phyloP scores from a whole-genome alignment of 37 sponge, comb jelly and placozoan species.

The Spongilla lacustris region DNA sequence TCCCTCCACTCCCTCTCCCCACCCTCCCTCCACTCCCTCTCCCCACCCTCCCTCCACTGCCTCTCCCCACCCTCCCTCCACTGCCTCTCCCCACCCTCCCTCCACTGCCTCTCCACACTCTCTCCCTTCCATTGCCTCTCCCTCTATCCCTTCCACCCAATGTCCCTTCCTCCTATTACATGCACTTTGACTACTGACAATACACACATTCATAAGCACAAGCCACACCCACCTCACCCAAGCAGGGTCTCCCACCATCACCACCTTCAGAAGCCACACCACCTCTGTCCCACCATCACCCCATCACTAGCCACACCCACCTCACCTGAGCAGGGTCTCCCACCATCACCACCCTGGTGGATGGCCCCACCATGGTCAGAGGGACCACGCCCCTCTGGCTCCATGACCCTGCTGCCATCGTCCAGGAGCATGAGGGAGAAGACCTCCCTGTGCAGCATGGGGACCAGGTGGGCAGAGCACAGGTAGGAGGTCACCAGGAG shows the following conservation, averaged over 20 bases:
- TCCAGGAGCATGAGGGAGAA: conserved; percentile 72
- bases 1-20: no score
- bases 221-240: conserved; percentile 27
- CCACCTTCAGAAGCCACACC: conserved; percentile 26
- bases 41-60: no score
- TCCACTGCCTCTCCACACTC: no score
- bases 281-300: neutral
- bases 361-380: conserved; percentile 23
- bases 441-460: conserved; percentile 1
- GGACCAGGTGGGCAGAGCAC: neutral
- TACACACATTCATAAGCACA: neutral
- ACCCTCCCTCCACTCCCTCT: no score
- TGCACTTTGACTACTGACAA: neutral
- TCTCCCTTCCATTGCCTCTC: no score
- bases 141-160: no score
- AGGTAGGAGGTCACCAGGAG: neutral
- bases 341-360: conserved; percentile 59
- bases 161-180: neutral
- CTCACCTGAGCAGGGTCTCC: conserved; percentile 61
- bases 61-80: no score
- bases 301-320: neutral
- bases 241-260: conserved; percentile 58
- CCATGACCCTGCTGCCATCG: conserved; percentile 57
- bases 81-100: no score
- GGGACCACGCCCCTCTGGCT: conserved; percentile 66